Evolutionary conservation across 2,797 vertebrate species (phyloP), one percentile per base, ranked within the genome.

Genomic region (Phylloscopus collybita): DNA sequence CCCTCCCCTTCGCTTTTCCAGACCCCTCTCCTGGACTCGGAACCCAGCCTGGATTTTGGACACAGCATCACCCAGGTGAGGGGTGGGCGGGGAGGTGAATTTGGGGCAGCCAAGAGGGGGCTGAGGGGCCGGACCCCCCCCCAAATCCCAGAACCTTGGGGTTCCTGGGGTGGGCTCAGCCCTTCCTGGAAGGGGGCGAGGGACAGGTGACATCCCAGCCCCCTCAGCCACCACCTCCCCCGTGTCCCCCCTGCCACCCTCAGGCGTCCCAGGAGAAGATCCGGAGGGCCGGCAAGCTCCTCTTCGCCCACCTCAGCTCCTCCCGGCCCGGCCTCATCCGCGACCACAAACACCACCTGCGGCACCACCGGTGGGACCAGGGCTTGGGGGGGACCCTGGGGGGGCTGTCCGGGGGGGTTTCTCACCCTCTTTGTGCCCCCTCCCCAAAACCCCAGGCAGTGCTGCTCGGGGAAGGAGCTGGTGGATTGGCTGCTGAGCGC

Each of bases 271-370:
- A 98, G 2, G 98, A 99, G 80, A 98, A 98, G 15, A 98, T 99
- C 45, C 97, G 99, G 88, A 98, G 98, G 83, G 99, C 99, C 0
- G 99, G 98, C 2, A 98, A 97, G 71, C 98, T 98, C 11, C 97
- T 99, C 59, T 98, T 98, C 29, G 96, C 94, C 4, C 96, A 98
- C 17, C 97, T 99, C 80, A 97, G 98, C 54, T 97, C 95, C 92
- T 97, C 96, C 92, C 98, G 97, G 82, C 98, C 98, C 0, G 94
- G 97, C 51, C 97, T 99, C 93, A 98, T 99, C 97, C 98, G 99
- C 27, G 99, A 99, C 81, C 97, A 99, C 54, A 99, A 99, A 79
- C 94, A 99, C 89, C 99, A 99, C 91, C 98, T 99, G 7, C 98
- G 99, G 93, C 98, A 98, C 21, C 97, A 99, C 97, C 98, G 99